Conservation (phyloP, 1,140 invertebrate genomes). For the Drosophila biarmipes region DNA sequence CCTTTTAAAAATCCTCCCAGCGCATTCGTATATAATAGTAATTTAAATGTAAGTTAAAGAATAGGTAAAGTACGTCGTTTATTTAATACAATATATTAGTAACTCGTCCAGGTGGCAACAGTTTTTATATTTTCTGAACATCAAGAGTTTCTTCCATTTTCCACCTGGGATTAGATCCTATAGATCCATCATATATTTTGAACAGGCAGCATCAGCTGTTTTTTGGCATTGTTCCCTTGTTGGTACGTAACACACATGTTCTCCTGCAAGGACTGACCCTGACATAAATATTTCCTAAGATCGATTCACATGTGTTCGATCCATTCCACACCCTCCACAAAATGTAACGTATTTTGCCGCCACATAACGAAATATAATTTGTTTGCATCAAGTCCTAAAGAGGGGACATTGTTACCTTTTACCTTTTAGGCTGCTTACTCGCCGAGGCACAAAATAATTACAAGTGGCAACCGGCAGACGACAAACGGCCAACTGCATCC, state of each 20-base stretch:
- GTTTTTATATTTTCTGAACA: neutral
- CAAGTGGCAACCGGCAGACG: constrained; percentile 41
- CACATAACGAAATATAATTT: constrained; percentile 22
- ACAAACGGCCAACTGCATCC: constrained; percentile 43
- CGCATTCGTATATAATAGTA: too few relatives aligned
- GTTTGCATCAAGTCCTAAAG: constrained; percentile 11
- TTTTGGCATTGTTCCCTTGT: constrained; percentile 1
- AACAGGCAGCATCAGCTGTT: constrained; percentile 38
- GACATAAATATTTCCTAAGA: constrained; percentile 60
- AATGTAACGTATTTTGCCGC: constrained; percentile 60
- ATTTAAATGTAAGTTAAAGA: too few relatives aligned
- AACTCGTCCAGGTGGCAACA: neutral
- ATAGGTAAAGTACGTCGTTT: too few relatives aligned
- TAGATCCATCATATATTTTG: constrained; percentile 2
- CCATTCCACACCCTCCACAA: constrained; percentile 5
- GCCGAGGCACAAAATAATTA: constrained; percentile 41
- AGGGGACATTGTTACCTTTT: constrained; percentile 38
- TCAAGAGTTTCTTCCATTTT: neutral
- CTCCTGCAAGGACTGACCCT: constrained; percentile 44
- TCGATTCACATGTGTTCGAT: constrained; percentile 40
- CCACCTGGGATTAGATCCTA: neutral
- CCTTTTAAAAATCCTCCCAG: too few relatives aligned
- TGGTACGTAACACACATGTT: constrained; percentile 29
- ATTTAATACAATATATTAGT: neutral
- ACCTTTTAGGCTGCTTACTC: constrained; percentile 42